phyloP scores from a whole-genome alignment of 2,797 vertebrate species.

The Paramormyrops hopkinsi region DNA sequence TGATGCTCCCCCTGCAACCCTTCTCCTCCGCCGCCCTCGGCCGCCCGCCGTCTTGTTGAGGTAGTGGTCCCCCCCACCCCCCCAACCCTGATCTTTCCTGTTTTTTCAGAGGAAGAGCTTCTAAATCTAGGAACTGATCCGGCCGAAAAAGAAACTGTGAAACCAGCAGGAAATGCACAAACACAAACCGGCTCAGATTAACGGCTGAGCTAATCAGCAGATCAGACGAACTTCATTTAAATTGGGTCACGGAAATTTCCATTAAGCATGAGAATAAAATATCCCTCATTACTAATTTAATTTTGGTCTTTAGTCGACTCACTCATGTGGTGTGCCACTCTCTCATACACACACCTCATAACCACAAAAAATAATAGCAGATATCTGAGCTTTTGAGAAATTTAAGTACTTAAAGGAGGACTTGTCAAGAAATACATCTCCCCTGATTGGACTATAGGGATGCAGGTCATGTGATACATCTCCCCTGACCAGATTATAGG shows the following conservation, averaged over 20 bases:
- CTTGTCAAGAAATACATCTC: not conserved
- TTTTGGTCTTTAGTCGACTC: not conserved
- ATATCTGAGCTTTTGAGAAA: not conserved
- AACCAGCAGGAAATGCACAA: not conserved
- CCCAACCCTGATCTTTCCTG: not conserved
- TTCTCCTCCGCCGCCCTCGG: too few relatives aligned
- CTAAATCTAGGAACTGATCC: not conserved
- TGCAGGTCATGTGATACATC: not conserved
- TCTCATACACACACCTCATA: not conserved
- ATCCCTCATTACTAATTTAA: conserved; percentile 1
- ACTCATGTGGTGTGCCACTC: not conserved
- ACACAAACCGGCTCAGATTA: not conserved
- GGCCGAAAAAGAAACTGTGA: not conserved
- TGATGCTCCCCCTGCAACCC: not conserved
- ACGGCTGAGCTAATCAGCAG: not conserved
- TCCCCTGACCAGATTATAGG: not conserved
- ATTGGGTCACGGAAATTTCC: not conserved
- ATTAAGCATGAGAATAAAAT: conserved; percentile 4
- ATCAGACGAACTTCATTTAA: conserved; percentile 4
- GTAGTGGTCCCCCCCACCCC: not conserved
- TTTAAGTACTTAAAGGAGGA: not conserved
- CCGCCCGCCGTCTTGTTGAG: too few relatives aligned
- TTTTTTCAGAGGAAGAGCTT: not conserved
- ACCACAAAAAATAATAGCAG: not conserved
- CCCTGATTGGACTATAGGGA: not conserved